These are phyloP conservation scores for Brachyhypopomus occidentalis DNA, from an alignment of 2,113 vertebrate species.

Conservation along the genomic window DNA sequence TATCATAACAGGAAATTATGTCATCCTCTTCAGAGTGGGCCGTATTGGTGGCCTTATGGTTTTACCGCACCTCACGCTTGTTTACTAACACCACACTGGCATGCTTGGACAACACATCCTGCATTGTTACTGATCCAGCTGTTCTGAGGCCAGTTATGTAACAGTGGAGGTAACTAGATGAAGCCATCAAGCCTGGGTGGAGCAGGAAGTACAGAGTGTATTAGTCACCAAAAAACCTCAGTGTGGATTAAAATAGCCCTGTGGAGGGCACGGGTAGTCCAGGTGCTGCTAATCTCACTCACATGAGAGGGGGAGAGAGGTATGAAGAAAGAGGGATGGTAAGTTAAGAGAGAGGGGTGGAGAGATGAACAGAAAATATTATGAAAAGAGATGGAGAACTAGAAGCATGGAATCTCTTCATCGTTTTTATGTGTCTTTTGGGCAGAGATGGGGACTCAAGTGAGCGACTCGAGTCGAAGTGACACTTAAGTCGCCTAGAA, in stretches of 20 bases:
- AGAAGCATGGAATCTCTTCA: no score
- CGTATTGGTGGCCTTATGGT: background rate
- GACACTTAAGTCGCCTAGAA: no score
- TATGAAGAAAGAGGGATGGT: background rate
- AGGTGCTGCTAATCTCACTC: constrained; percentile 16
- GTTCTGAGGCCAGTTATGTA: background rate
- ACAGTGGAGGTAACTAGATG: background rate
- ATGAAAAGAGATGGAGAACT: no score
- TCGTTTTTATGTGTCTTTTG: no score
- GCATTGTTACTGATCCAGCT: background rate
- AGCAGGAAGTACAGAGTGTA: background rate
- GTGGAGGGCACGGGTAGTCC: background rate
- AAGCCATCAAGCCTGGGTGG: background rate
- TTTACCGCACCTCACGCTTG: background rate
- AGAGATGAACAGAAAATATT: background rate
- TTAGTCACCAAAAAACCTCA: constrained; percentile 25
- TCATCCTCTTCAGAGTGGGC: background rate
- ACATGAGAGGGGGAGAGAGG: background rate
- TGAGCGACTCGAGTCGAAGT: no score
- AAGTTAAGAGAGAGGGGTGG: no score
- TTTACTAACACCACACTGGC: background rate
- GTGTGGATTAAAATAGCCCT: constrained; percentile 38
- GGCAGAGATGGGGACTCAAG: no score
- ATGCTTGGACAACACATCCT: constrained; percentile 6
- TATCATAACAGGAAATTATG: constrained; percentile 6